Evolutionary conservation across 2,888 invertebrate genomes (phyloP).

Genomic region (Exephanes ischioxanthus): DNA sequence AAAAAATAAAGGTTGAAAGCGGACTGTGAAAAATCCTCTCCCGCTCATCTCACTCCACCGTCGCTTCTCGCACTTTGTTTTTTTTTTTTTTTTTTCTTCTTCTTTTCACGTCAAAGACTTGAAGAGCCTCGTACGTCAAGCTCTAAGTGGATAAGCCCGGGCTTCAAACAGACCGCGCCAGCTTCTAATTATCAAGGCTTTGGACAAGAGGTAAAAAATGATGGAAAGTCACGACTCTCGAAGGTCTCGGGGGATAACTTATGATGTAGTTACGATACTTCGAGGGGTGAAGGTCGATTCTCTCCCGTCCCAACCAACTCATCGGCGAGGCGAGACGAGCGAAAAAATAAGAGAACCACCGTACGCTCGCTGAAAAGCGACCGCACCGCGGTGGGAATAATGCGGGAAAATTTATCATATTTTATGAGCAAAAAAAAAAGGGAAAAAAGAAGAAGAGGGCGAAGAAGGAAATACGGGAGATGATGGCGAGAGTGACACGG

Average conservation of each 20-base stretch:
- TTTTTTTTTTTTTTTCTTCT: neutral
- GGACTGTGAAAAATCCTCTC: constrained; percentile 6
- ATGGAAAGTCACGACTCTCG: constrained; percentile 22
- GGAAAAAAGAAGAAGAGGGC: neutral
- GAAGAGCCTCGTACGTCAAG: constrained; percentile 27
- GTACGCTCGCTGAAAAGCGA: neutral
- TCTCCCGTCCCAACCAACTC: neutral
- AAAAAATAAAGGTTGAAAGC: constrained; percentile 15
- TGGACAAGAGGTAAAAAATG: constrained; percentile 7
- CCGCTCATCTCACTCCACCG: neutral
- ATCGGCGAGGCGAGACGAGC: neutral
- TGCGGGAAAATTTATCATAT: constrained; percentile 44
- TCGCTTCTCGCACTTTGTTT: neutral
- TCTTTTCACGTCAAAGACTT: neutral
- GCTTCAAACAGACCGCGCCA: constrained; percentile 14
- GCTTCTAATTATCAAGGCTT: constrained; percentile 68
- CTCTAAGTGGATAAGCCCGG: constrained; percentile 51
- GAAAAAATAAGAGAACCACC: neutral
- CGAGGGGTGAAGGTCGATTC: constrained; percentile 27
- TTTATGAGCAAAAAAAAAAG: constrained; percentile 1
- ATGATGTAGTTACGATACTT: constrained; percentile 31
- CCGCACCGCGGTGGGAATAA: constrained; percentile 10
- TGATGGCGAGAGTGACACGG: neutral
- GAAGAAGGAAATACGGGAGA: constrained; percentile 1
- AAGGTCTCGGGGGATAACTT: constrained; percentile 26